Conservation (phyloP, 2,797 vertebrate species). For the Paramormyrops hopkinsi region DNA sequence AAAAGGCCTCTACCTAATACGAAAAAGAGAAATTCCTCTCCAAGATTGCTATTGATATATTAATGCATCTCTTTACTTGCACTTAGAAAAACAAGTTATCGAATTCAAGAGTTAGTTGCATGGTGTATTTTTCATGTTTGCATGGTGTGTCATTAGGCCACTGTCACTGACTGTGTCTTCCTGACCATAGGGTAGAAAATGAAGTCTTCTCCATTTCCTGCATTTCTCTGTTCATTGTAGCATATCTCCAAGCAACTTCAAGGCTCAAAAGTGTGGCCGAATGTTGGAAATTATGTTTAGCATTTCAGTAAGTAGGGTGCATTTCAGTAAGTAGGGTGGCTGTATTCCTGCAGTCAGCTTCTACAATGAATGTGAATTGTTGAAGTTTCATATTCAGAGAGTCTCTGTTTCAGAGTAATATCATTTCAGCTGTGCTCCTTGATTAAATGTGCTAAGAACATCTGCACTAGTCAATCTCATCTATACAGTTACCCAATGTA, state of each 20-base stretch:
- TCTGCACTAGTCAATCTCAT: not conserved
- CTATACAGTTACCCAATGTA: slow-evolving; percentile 4
- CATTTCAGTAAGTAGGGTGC: not conserved
- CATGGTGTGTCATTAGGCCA: slow-evolving; percentile 46
- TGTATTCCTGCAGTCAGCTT: not conserved
- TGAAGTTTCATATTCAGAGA: slow-evolving; percentile 28
- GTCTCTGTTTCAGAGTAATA: slow-evolving; percentile 28
- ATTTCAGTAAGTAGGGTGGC: slow-evolving; percentile 24
- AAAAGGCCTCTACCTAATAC: slow-evolving; percentile 17
- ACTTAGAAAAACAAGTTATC: slow-evolving; percentile 32
- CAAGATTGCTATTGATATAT: slow-evolving; percentile 29
- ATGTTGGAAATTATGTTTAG: slow-evolving; percentile 36
- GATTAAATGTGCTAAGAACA: slow-evolving; percentile 27
- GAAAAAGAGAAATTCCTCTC: slow-evolving; percentile 34
- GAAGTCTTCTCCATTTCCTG: slow-evolving; percentile 24
- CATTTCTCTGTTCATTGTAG: slow-evolving; percentile 22
- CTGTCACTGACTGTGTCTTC: slow-evolving; percentile 25
- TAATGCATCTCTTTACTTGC: slow-evolving; percentile 22
- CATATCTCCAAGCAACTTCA: slow-evolving; percentile 29
- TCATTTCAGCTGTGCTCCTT: slow-evolving; percentile 19
- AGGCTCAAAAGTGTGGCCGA: slow-evolving; percentile 28
- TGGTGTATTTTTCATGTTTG: slow-evolving; percentile 56
- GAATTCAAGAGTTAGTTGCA: slow-evolving; percentile 49
- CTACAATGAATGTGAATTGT: slow-evolving; percentile 16
- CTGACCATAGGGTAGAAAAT: slow-evolving; percentile 21